phyloP scores from a whole-genome alignment of 1,140 invertebrate species.

The Diploscapter pachys region DNA sequence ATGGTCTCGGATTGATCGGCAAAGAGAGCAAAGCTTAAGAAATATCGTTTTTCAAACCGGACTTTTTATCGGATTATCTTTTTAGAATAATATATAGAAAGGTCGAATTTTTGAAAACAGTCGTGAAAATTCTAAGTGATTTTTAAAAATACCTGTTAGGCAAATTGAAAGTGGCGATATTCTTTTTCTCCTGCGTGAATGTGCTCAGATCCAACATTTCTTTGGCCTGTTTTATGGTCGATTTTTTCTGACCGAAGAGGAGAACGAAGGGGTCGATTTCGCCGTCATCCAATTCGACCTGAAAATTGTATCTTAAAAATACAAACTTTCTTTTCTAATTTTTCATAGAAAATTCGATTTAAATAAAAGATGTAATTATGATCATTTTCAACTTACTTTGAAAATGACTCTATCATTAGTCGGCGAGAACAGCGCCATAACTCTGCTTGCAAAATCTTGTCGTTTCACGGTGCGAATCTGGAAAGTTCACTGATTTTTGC shows the following conservation, averaged over 20 bases:
- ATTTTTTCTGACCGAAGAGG: conserved; percentile 83
- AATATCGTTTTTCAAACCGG: not conserved
- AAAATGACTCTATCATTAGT: conserved; percentile 75
- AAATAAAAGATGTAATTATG: not conserved
- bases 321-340: not conserved
- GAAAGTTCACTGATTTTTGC: not conserved
- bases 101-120: conserved; percentile 9
- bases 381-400: conserved; percentile 59
- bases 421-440: conserved; percentile 79
- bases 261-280: conserved; percentile 92
- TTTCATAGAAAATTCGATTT: not conserved
- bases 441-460: conserved; percentile 86
- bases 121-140: not conserved
- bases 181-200: conserved; percentile 86
- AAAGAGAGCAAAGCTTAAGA: conserved; percentile 9
- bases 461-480: conserved; percentile 62
- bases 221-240: conserved; percentile 76
- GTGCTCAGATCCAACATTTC: conserved; percentile 89
- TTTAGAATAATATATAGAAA: not conserved
- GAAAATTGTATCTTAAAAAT: conserved; percentile 5
- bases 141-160: conserved; percentile 62
- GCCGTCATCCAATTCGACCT: conserved; percentile 78
- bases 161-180: conserved; percentile 78
- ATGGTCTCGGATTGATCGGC: conserved; percentile 21
- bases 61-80: too few species aligned